Evolutionary conservation across 2,797 vertebrate genomes (phyloP), one percentile per base, ranked within the genome.

Genomic region (Oreonectes daqikongensis): DNA sequence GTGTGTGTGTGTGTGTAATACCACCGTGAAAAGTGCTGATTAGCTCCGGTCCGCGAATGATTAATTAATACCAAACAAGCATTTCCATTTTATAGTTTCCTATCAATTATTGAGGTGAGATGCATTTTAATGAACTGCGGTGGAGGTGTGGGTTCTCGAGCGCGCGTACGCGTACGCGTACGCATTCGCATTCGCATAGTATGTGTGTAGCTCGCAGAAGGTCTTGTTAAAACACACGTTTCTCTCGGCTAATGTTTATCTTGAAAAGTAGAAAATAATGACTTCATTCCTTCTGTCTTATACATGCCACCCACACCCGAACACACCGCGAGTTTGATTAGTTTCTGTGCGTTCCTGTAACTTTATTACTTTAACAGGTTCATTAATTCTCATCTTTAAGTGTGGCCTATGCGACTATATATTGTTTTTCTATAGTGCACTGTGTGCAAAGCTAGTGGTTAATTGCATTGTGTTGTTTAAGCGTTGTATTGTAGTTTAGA

Each of bases 1-100:
- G 26, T 35, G 44, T 57, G 44, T 61, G 28, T 42, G 66, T 79
- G 77, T 66, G n/a, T 77, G 11, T 78, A 69, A 59, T 75, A 77
- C 55, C 61, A 75, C 70, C 14, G 3, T 76, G 81, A 80, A 85
- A 84, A 84, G 77, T 78, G 79, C 73, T 77, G 80, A 85, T 86
- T 80, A 83, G 75, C 75, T 79, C 57, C 78, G 75, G 73, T 46
- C 72, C 52, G 61, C 26, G n/a, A 77, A 81, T 78, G 79, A 86
- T 85, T 84, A 83, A 86, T 86, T 84, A 83, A 85, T 82, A 72
- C 68, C 79, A 74, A 75, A 68, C 81, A 70, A 72, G 72, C 76
- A 79, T 83, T 87, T 86, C 66, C 76, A 83, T 83, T 86, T 84
- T 75, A 83, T 80, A 81, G 73, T 86, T 83, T 84, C 82, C 81